Percentiles rank a stretch among this genome's conserved stretches.
Conservation (phyloP, 2,797 vertebrate species). For the Tenualosa thibaudeaui region DNA sequence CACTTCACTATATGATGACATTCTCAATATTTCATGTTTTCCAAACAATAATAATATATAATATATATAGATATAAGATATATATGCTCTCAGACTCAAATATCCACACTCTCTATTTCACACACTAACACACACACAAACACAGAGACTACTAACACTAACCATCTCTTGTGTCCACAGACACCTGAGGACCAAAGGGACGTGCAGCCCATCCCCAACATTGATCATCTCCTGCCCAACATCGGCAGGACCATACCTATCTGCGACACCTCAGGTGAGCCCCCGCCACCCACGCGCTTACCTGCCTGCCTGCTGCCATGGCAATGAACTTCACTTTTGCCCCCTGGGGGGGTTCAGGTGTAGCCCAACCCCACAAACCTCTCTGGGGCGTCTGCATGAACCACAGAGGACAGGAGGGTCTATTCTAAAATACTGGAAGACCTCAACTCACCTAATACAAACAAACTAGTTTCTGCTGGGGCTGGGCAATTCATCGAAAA, state of each 20-base stretch:
- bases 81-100: too few species aligned
- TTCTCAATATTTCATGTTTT: too few species aligned
- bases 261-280: conserved; percentile 87
- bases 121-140: not conserved
- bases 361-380: not conserved
- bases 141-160: not conserved
- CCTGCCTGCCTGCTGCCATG: not conserved
- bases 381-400: not conserved
- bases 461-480: not conserved
- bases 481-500: too few species aligned
- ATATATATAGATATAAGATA: too few species aligned
- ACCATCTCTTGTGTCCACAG: conserved; percentile 60
- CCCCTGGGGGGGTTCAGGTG: not conserved
- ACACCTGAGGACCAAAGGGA: conserved; percentile 86
- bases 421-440: not conserved
- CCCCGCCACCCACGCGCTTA: too few species aligned
- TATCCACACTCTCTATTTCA: too few species aligned
- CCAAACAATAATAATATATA: too few species aligned
- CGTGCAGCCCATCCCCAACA: conserved; percentile 86
- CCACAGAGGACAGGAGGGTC: not conserved
- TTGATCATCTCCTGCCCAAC: conserved; percentile 94
- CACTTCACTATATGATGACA: too few species aligned
- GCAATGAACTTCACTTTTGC: not conserved
- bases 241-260: conserved; percentile 85
- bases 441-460: not conserved